phyloP scores from a whole-genome alignment of 2,888 invertebrate species.

The Tenodera sinensis region DNA sequence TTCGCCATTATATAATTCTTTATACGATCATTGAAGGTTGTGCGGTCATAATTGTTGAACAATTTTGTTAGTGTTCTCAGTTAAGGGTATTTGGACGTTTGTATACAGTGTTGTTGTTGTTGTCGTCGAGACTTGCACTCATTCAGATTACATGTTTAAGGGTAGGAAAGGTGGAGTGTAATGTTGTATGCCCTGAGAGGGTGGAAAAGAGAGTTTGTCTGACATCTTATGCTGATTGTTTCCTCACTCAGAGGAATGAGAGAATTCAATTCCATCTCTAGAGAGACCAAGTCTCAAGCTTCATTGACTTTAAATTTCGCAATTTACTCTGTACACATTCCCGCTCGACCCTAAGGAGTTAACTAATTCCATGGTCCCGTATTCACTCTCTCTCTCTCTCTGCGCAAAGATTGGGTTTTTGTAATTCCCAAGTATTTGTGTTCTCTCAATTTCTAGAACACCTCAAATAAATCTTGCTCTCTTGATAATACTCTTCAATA shows the following conservation, averaged over 20 bases:
- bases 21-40: no score
- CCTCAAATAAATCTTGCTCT: not conserved
- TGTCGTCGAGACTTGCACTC: not conserved
- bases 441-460: not conserved
- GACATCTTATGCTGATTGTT: not conserved
- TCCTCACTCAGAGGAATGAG: not conserved
- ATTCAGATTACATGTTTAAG: not conserved
- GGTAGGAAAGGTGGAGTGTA: not conserved
- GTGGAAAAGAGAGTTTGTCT: not conserved
- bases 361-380: not conserved
- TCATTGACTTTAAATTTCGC: not conserved
- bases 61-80: no score
- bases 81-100: no score
- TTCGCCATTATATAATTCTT: no score
- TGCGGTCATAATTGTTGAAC: no score
- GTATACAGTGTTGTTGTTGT: not conserved
- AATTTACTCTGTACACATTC: not conserved
- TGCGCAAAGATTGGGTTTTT: not conserved
- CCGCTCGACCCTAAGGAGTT: not conserved
- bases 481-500: no score
- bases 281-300: not conserved
- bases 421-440: not conserved
- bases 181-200: not conserved
- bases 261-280: not conserved
- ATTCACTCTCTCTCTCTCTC: not conserved